Evolutionary conservation across 2,888 invertebrate genomes (phyloP), one percentile per base, ranked within the genome.

Genomic region (Rapana venosa): DNA sequence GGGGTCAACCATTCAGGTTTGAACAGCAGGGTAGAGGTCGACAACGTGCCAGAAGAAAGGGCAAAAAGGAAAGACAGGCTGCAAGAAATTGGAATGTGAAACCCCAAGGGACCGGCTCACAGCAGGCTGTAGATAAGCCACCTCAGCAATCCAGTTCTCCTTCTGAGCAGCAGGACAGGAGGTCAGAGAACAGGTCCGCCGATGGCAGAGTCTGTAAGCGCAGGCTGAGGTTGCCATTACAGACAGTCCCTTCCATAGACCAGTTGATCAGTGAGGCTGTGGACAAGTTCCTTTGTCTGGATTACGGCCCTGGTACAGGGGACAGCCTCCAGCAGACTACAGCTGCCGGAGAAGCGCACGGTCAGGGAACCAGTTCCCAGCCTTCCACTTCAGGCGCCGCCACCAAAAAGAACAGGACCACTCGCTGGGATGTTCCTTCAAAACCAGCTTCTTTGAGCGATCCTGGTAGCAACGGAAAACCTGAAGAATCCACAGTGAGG

Each of bases 381-480:
- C 22, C 35, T 36, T 22, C 15, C 5, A 36, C 81, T 20, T 22
- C 4, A 17, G 4, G 22, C 4, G 22, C 17, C 36, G 20, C 17
- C 36, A 8, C 6, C 11, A 85, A 15, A 58, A 58, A 26, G 58
- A 85, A 13, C 26, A 85, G n/a, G 58, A 30, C 58, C 4, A n/a
- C 58, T 85, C 85, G 85, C 58, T 85, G 85, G 85, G 85, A 85
- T 58, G 58, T 85, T 26, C 85, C 8, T 13, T n/a, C 58, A 0
- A 58, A 8, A 58, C n/a, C 56, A 58, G 26, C 85, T 13, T 0
- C 58, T 22, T 36, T 22, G 22, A 22, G 17, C 6, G 22, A 15
- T 6, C 22, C 35, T 77, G 77, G 15, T 83, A 15, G 32, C 32
- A 81, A 32, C 36, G 22, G 30, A 32, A 32, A 6, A 15, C 13